Conservation (phyloP, 2,888 invertebrate species). For the Lamellibrachia satsuma region DNA sequence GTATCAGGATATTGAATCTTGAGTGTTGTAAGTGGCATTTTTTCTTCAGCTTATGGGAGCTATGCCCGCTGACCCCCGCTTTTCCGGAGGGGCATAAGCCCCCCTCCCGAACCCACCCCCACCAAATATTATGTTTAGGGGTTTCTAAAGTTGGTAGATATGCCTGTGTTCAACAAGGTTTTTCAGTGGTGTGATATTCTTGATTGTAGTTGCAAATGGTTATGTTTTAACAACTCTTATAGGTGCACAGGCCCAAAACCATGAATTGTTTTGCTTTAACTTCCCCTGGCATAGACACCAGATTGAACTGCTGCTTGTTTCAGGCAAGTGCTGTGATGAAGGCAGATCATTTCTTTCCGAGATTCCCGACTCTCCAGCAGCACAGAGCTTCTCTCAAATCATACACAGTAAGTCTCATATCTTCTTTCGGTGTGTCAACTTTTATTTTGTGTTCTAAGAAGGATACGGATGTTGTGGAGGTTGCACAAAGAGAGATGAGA, state of each 20-base stretch:
- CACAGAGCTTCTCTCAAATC: constrained; percentile 70
- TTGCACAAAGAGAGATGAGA: background rate
- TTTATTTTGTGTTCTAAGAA: background rate
- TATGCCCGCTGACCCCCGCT: too few species aligned
- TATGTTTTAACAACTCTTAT: too few species aligned
- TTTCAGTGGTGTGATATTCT: too few species aligned
- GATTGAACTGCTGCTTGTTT: constrained; percentile 27
- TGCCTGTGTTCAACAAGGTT: background rate
- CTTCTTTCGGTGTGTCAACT: background rate
- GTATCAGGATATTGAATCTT: too few species aligned
- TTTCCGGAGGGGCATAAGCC: too few species aligned
- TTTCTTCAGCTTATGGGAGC: too few species aligned
- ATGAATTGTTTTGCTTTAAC: too few species aligned
- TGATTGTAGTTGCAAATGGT: too few species aligned
- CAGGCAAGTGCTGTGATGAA: constrained; percentile 73
- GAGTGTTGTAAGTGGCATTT: too few species aligned
- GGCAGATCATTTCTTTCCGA: constrained; percentile 77
- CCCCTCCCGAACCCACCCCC: too few species aligned
- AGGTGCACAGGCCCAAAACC: too few species aligned
- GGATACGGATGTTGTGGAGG: background rate
- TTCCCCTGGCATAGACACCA: too few species aligned
- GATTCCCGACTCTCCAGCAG: constrained; percentile 74
- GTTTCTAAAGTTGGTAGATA: background rate
- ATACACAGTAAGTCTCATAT: constrained; percentile 68
- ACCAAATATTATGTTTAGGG: background rate